Evolutionary conservation across 2,113 vertebrate species (phyloP).

Genomic region (Garra rufa): DNA sequence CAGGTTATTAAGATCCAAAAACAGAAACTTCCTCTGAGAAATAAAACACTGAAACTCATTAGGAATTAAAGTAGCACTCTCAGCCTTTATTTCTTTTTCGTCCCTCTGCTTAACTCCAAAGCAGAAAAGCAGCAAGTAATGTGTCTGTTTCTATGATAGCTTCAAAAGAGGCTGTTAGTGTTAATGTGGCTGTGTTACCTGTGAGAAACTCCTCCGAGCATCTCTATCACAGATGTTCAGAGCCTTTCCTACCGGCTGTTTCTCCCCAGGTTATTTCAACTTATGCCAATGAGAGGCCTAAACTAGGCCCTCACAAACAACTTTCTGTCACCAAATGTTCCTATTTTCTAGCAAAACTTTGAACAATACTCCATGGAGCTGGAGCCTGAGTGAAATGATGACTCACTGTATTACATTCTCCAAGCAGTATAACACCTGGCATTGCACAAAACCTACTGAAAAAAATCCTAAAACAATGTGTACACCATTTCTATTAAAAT

Average conservation of each 20-base stretch:
- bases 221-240: slow-evolving; percentile 51
- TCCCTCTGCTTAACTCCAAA: slow-evolving; percentile 17
- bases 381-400: slow-evolving; percentile 18
- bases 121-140: slow-evolving; percentile 36
- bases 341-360: slow-evolving; percentile 44
- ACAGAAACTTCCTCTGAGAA: slow-evolving; percentile 34
- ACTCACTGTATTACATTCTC: slow-evolving; percentile 2
- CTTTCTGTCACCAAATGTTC: slow-evolving; percentile 34
- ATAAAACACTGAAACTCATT: slow-evolving; percentile 29
- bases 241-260: slow-evolving; percentile 41
- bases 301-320: slow-evolving; percentile 36
- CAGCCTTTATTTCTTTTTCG: background rate
- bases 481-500: slow-evolving; percentile 13
- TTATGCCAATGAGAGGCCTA: slow-evolving; percentile 40
- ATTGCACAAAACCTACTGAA: background rate
- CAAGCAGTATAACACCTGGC: background rate
- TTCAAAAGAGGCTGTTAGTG: slow-evolving; percentile 22
- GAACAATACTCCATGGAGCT: slow-evolving; percentile 29
- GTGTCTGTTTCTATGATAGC: slow-evolving; percentile 29
- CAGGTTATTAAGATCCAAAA: slow-evolving; percentile 21
- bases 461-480: background rate
- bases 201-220: slow-evolving; percentile 17
- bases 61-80: slow-evolving; percentile 9
- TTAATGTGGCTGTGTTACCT: slow-evolving; percentile 26
- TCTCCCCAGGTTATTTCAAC: slow-evolving; percentile 49